Evolutionary conservation across 1,140 invertebrate species (phyloP).

Genomic region (Drosophila subobscura): DNA sequence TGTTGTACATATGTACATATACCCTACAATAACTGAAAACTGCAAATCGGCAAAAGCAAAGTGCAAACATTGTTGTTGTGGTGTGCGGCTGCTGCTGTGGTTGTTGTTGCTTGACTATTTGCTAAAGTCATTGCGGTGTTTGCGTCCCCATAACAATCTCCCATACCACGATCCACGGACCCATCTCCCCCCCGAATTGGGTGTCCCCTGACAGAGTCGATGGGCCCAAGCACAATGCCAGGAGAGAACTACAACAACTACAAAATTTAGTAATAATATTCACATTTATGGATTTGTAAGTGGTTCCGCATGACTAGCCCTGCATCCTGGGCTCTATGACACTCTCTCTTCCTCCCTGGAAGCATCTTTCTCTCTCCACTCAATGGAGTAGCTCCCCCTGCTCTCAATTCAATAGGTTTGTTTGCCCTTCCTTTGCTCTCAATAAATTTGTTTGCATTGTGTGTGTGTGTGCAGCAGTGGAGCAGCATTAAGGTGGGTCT

Average conservation of each 20-base stretch:
- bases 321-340: constrained; percentile 45
- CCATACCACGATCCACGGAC: background rate
- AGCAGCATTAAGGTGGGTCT: constrained; percentile 42
- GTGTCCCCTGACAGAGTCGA: constrained; percentile 34
- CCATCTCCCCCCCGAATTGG: constrained; percentile 30
- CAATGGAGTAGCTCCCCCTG: too few relatives aligned
- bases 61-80: constrained; percentile 72
- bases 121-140: constrained; percentile 80
- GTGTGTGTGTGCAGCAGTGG: background rate
- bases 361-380: constrained; percentile 4
- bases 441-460: constrained; percentile 32
- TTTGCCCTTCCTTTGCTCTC: constrained; percentile 3
- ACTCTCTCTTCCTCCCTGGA: background rate
- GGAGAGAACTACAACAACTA: constrained; percentile 47
- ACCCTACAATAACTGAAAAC: constrained; percentile 44
- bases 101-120: constrained; percentile 72
- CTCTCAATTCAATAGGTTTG: constrained; percentile 7
- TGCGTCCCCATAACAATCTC: constrained; percentile 9
- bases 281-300: constrained; percentile 82
- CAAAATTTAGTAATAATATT: constrained; percentile 79
- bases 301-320: constrained; percentile 74
- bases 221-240: constrained; percentile 58
- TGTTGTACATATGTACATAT: too few relatives aligned
- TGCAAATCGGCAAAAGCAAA: constrained; percentile 78
- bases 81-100: constrained; percentile 31